These are phyloP conservation scores for Adela reaumurella DNA, from an alignment of 2,888 invertebrate species.

Conservation along the genomic window DNA sequence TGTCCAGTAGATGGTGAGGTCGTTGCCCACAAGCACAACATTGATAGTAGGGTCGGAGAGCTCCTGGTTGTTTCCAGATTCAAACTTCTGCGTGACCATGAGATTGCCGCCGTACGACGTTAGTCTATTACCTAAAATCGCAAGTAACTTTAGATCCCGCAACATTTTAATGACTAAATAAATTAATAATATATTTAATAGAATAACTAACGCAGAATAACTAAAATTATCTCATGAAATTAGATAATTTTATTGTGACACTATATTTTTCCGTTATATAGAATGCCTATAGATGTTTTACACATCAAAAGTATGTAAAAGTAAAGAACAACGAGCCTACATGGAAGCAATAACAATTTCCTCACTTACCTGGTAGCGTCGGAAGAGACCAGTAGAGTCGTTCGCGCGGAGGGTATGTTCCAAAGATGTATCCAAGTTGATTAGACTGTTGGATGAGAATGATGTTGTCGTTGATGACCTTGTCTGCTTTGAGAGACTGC, in stretches of 20 bases:
- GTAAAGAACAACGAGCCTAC: too few relatives aligned
- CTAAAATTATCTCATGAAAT: too few relatives aligned
- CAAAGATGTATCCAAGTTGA: slow-evolving; percentile 36
- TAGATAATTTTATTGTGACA: too few relatives aligned
- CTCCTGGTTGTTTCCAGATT: slow-evolving; percentile 46
- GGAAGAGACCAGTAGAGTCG: slow-evolving; percentile 45
- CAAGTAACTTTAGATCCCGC: too few relatives aligned
- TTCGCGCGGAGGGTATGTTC: slow-evolving; percentile 19
- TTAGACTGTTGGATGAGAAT: slow-evolving; percentile 33
- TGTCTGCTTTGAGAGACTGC: slow-evolving; percentile 30
- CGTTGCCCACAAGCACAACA: slow-evolving; percentile 77
- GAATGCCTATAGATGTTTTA: too few relatives aligned
- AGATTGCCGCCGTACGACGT: slow-evolving; percentile 85
- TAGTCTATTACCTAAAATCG: slow-evolving; percentile 64
- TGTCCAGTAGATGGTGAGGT: slow-evolving; percentile 72
- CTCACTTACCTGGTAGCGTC: slow-evolving; percentile 36
- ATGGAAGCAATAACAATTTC: too few relatives aligned
- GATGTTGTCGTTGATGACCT: slow-evolving; percentile 31
- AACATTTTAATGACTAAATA: too few relatives aligned
- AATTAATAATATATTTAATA: too few relatives aligned
- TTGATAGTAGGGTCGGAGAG: slow-evolving; percentile 66
- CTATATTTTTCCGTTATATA: too few relatives aligned
- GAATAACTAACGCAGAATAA: too few relatives aligned
- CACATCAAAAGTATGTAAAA: too few relatives aligned
- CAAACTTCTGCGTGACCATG: slow-evolving; percentile 69